These are phyloP conservation scores for Eubucco bourcierii DNA, from an alignment of 2,113 vertebrate species.

Conservation along the genomic window DNA sequence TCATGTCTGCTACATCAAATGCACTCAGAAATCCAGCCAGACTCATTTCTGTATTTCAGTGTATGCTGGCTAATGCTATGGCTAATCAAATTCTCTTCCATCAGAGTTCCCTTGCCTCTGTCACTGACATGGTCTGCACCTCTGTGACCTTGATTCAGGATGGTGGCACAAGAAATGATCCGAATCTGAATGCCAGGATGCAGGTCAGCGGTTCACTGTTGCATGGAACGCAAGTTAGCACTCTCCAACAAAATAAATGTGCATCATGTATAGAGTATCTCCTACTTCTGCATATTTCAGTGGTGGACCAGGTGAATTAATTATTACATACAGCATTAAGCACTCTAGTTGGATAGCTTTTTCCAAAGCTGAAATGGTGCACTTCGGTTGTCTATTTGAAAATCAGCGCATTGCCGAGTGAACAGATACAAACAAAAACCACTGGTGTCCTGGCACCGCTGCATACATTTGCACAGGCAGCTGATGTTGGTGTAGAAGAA, in stretches of 20 bases:
- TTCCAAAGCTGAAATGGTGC: neutral
- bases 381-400: neutral
- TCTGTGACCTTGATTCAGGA: neutral
- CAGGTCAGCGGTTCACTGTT: neutral
- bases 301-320: neutral
- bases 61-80: neutral
- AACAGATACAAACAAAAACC: neutral
- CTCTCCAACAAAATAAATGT: neutral
- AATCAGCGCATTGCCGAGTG: neutral
- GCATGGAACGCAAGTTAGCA: neutral
- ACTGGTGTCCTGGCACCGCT: neutral
- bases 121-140: rapidly evolving
- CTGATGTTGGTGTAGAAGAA: neutral
- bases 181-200: neutral
- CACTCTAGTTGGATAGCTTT: neutral
- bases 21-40: neutral
- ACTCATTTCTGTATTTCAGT: neutral
- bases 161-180: neutral
- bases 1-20: neutral
- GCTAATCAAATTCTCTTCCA: neutral
- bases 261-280: neutral
- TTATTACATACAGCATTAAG: neutral
- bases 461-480: neutral
- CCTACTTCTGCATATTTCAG: neutral
- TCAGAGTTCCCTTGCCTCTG: neutral